These are phyloP conservation scores for Recurvirostra avosetta DNA, from an alignment of 2,113 vertebrate genomes.

Conservation along the genomic window DNA sequence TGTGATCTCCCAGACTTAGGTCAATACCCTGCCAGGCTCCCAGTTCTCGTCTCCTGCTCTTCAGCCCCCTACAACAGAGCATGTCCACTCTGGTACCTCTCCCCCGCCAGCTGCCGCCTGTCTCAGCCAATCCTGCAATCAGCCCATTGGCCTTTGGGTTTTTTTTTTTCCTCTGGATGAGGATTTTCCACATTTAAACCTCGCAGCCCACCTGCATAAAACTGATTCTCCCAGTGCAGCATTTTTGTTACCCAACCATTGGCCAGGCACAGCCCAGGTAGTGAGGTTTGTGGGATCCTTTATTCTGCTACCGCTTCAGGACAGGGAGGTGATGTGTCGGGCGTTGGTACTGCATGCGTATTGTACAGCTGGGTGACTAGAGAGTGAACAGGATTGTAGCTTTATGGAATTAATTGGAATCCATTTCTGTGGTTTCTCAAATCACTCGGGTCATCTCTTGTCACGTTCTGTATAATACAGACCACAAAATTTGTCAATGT, in stretches of 20 bases:
- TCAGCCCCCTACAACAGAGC: not conserved
- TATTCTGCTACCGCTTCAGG: not conserved
- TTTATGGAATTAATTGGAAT: not conserved
- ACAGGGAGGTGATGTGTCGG: not conserved
- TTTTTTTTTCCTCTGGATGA: not conserved
- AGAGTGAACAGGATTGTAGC: not conserved
- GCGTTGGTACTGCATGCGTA: not conserved
- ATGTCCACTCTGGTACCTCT: accelerated
- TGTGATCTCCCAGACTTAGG: not conserved
- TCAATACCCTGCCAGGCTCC: not conserved
- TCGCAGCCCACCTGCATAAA: not conserved
- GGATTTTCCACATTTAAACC: not conserved
- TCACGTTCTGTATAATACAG: not conserved
- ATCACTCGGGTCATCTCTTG: not conserved
- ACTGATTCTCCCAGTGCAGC: not conserved
- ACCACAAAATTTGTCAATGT: not conserved
- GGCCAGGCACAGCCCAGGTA: not conserved
- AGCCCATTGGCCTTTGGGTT: not conserved
- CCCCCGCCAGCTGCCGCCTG: not conserved
- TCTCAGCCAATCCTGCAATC: not conserved
- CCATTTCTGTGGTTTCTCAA: not conserved
- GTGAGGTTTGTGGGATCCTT: not conserved
- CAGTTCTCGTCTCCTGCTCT: not conserved
- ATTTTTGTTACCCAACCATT: not conserved
- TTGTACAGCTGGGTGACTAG: not conserved